Conservation (phyloP, 2,888 invertebrate genomes). For the Meiosimyza decipiens region DNA sequence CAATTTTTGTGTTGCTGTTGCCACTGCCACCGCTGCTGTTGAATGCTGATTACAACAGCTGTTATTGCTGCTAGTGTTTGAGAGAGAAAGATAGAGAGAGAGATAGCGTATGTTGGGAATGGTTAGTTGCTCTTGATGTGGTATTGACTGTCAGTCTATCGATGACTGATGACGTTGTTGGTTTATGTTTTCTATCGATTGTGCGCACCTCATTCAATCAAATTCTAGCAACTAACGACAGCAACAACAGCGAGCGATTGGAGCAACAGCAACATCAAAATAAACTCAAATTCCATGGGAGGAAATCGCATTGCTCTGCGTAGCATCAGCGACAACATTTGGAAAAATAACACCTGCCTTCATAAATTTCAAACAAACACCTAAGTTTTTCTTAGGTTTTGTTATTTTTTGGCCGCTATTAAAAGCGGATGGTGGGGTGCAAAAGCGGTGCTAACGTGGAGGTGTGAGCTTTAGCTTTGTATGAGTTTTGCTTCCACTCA, state of each 20-base stretch:
- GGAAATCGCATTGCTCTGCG: slow-evolving; percentile 3
- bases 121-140: neutral
- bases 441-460: neutral
- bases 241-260: neutral
- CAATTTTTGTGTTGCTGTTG: slow-evolving; percentile 3
- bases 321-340: slow-evolving; percentile 16
- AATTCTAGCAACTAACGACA: neutral
- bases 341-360: slow-evolving; percentile 26
- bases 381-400: neutral
- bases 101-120: too few species aligned
- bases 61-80: neutral
- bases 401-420: too few species aligned
- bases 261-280: neutral
- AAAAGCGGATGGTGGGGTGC: neutral
- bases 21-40: neutral
- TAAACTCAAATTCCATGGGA: neutral
- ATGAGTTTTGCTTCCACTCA: neutral
- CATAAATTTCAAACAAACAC: slow-evolving; percentile 2
- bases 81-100: too few species aligned
- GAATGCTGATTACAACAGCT: neutral
- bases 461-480: neutral
- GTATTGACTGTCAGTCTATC: slow-evolving; percentile 2
- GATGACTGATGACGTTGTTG: slow-evolving; percentile 17
- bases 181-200: neutral
- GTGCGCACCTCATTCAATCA: neutral